Conservation (phyloP, 2,113 vertebrate species). For the Gambusia holbrooki region DNA sequence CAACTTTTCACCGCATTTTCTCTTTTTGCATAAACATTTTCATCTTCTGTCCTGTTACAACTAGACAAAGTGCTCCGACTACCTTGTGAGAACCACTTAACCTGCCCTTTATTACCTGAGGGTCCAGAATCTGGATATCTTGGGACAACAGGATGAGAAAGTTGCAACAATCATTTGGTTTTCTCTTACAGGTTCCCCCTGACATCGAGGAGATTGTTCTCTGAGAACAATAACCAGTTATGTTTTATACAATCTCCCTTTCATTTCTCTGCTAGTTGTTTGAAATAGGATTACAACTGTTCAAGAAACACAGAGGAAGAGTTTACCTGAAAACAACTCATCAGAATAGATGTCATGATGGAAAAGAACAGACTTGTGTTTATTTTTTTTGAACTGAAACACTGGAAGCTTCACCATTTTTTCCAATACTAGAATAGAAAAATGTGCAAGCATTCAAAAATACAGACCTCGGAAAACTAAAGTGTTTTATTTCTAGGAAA, state of each 20-base stretch:
- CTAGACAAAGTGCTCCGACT: not conserved
- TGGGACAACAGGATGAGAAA: not conserved
- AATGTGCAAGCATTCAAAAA: not conserved
- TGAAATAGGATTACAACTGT: too few relatives aligned
- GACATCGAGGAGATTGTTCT: not conserved
- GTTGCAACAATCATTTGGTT: not conserved
- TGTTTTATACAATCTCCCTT: not conserved
- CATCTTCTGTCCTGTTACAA: not conserved
- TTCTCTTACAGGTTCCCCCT: not conserved
- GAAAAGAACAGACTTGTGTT: not conserved
- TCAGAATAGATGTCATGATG: not conserved
- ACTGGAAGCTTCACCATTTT: not conserved
- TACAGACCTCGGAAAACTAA: not conserved
- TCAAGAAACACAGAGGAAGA: too few relatives aligned
- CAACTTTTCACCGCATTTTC: not conserved
- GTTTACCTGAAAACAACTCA: too few relatives aligned
- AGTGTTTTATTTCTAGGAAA: not conserved
- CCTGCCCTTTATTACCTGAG: too few relatives aligned
- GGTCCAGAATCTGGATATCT: too few relatives aligned
- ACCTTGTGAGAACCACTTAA: too few relatives aligned
- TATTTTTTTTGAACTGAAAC: not conserved
- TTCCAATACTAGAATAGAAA: too few relatives aligned
- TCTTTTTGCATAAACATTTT: not conserved
- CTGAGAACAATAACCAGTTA: not conserved
- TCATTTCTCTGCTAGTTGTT: too few relatives aligned